Base-by-base conservation (phyloP, 2,888 invertebrate species). In the Trichogramma dendrolimi region DNA sequence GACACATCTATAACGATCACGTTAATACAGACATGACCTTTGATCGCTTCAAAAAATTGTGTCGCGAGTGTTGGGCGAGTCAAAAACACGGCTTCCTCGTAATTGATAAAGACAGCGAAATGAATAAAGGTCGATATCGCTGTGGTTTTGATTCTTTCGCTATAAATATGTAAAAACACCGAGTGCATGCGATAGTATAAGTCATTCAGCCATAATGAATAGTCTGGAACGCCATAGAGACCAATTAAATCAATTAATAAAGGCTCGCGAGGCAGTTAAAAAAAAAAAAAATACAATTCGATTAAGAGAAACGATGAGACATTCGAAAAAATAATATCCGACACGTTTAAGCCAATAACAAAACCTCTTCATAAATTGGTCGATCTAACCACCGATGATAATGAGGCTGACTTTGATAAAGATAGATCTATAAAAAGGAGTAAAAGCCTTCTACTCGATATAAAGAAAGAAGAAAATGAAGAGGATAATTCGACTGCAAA, bases 71-170 rank as follows among this genome's bases (percentile, higher is more conserved):
- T 64, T 77, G 76, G 76, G 68, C 68, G 14, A 11, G 39, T 40
- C 54, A 70, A 47, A 66, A 67, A 27, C 72, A 71, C 67, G 68
- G 70, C 5, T 74, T 74, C 66, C 43, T 74, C 7, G 70, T 70
- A 0, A 72, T 75, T 40, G 68, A 69, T 58, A 73, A 73, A 67
- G 74, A 74, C 61, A 65, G 68, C 51, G 39, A 52, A 61, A 48
- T 73, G 4, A 58, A 71, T 27, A 52, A 67, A 6, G 75, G 74
- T 5, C 61, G 76, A 39, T 76, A 75, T 66, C 62, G 74, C 39
- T 70, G 70, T 66, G 71, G 71, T 8, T 72, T 75, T 60, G 71
- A 74, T 54, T 55, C 49, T 14, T 65, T 69, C 56, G 39, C 55
- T 43, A 51, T 51, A 58, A 58, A 58, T 58, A 51, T 51, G 46